phyloP scores from a whole-genome alignment of 2,113 vertebrate species.

The Psettodes erumei region DNA sequence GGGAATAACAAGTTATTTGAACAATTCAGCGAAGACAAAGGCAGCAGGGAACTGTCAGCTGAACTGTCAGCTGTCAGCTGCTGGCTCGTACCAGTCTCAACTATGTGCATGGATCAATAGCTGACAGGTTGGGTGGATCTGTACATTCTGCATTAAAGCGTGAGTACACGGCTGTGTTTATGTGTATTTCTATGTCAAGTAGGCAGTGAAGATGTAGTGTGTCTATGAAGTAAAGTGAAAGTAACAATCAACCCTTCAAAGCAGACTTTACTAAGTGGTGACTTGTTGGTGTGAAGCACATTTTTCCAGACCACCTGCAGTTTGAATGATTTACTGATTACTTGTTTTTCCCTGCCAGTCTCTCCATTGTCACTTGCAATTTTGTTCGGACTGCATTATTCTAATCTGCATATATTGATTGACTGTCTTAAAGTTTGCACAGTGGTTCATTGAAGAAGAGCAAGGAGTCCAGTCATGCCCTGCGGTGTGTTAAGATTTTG shows the following conservation, averaged over 20 bases:
- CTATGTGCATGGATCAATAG: background rate
- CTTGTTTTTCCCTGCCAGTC: background rate
- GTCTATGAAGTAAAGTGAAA: conserved; percentile 11
- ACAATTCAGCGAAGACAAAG: background rate
- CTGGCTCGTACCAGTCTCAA: conserved; percentile 22
- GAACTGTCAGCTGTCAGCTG: no score
- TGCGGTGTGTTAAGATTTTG: background rate
- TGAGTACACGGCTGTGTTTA: background rate
- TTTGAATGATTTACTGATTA: background rate
- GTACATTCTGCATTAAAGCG: conserved; percentile 7
- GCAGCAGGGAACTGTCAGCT: background rate
- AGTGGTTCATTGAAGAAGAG: background rate
- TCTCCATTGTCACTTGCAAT: conserved; percentile 11
- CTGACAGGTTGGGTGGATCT: background rate
- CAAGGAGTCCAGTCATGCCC: conserved; percentile 3
- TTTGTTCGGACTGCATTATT: conserved; percentile 7
- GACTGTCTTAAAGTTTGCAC: background rate
- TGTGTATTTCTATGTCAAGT: background rate
- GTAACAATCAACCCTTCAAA: conserved; percentile 9
- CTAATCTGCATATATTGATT: background rate
- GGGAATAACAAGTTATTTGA: background rate
- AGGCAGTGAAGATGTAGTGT: conserved; percentile 58
- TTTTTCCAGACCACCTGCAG: background rate
- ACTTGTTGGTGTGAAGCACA: background rate
- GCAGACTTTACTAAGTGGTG: background rate